phyloP scores from a whole-genome alignment of 2,113 vertebrate genomes.

The Cyprinodon tularosa region DNA sequence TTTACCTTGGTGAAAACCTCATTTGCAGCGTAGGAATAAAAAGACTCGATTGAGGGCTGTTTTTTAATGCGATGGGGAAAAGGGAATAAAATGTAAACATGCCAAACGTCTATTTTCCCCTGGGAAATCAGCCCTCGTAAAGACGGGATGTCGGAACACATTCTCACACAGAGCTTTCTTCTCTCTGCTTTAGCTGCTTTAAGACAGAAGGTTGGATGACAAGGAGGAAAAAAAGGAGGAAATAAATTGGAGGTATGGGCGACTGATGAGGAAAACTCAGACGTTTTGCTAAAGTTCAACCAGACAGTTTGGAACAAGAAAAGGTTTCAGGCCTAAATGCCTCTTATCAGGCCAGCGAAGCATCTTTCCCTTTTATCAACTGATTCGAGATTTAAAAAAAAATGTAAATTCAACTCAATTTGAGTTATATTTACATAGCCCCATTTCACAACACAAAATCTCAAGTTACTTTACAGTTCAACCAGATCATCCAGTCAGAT shows the following conservation, averaged over 20 bases:
- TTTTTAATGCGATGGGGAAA: slow-evolving; percentile 46
- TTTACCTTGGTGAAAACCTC: slow-evolving; percentile 38
- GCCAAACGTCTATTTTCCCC: slow-evolving; percentile 50
- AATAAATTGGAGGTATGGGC: slow-evolving; percentile 10
- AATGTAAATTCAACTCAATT: too few relatives aligned
- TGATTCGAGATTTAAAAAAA: slow-evolving; percentile 11
- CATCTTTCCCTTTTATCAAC: slow-evolving; percentile 11
- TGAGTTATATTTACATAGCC: too few relatives aligned
- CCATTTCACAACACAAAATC: too few relatives aligned
- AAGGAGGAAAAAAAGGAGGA: neutral
- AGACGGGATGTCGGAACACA: slow-evolving; percentile 62
- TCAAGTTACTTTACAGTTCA: too few relatives aligned
- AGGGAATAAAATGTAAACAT: slow-evolving; percentile 72
- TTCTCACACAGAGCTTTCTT: slow-evolving; percentile 44
- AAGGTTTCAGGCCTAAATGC: slow-evolving; percentile 37
- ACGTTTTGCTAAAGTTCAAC: slow-evolving; percentile 19
- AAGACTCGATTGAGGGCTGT: slow-evolving; percentile 10
- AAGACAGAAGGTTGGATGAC: slow-evolving; percentile 39
- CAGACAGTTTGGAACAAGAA: slow-evolving; percentile 47
- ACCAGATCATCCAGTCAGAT: too few relatives aligned
- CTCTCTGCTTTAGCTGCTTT: slow-evolving; percentile 29
- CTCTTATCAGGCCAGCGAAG: neutral
- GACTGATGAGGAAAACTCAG: slow-evolving; percentile 19
- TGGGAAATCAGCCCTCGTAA: slow-evolving; percentile 68
- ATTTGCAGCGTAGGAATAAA: slow-evolving; percentile 17